Base-by-base conservation (phyloP, 2,113 vertebrate species). In the Neodontobutis hainanensis region DNA sequence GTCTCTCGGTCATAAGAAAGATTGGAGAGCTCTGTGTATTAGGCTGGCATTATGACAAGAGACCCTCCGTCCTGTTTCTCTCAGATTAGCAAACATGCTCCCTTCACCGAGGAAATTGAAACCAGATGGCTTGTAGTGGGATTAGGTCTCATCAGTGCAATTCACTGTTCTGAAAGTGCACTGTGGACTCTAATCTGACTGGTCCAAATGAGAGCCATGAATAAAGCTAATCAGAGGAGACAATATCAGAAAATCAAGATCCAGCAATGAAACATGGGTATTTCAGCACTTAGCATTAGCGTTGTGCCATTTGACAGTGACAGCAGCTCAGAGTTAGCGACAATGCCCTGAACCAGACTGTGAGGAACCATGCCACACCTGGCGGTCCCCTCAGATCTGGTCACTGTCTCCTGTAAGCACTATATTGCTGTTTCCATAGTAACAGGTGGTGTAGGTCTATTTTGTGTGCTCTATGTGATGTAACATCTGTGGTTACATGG, bases 81-180 rank as follows among this genome's bases (percentile, higher is more conserved):
- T 77, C 83, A 84, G 83, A 88, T 86, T 83, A 85, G 68, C 56
- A 61, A 65, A 70, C 61, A 44, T 16, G 67, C 71, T 64, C 69
- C 45, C 47, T 71, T 75, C 62, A 47, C 65, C n/a, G 35, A 70
- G 76, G 74, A 81, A 88, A 87, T 86, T 84, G 75, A 75, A 36
- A 78, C 60, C 87, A 87, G 87, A 86, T 87, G 86, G 86, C 84
- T 71, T 0, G 4, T 40, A 8, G 82, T 35, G 0, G 83, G 86
- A 87, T 87, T 89, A 83, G 58, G 77, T 63, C 78, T 76, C 79
- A 61, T 80, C 61, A 5, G 55, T 60, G 58, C 46, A 7, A 46
- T 75, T 78, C 65, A 0, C 46, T 8, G 55, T 86, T 78, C 81
- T 45, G 73, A 82, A 81, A 77, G 65, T 57, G 58, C 61, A 32